A percentile compares a stretch with the other conserved stretches of the same genome.
Evolutionary conservation across 1,140 invertebrate species (phyloP).

Genomic region (Drosophila santomea): DNA sequence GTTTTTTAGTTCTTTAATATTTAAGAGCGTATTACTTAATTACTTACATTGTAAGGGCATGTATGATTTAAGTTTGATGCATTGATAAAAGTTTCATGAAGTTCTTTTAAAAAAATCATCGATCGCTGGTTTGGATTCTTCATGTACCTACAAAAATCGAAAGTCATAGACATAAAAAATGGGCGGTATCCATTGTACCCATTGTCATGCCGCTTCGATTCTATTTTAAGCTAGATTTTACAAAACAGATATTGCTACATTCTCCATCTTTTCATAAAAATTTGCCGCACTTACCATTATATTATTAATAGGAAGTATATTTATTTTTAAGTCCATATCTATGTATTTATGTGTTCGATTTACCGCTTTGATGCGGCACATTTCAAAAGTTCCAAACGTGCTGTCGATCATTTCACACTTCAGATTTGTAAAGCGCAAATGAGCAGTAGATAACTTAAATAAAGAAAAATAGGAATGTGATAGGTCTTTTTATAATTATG

Average conservation of each 20-base stretch:
- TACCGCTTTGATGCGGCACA: conserved; percentile 46
- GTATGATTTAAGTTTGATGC: conserved; percentile 34
- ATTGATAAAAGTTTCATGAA: background rate
- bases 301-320: conserved; percentile 17
- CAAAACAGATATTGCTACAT: background rate
- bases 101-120: conserved; percentile 4
- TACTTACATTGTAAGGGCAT: conserved; percentile 33
- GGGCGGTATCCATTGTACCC: conserved; percentile 43
- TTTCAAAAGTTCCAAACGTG: conserved; percentile 1
- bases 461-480: background rate
- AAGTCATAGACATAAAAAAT: conserved; percentile 16
- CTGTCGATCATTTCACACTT: conserved; percentile 29
- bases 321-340: conserved; percentile 4
- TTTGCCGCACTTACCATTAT: conserved; percentile 4
- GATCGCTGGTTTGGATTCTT: background rate
- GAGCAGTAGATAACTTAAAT: background rate
- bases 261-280: no score
- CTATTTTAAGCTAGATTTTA: background rate
- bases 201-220: conserved; percentile 6
- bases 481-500: no score
- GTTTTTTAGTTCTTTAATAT: no score
- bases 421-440: conserved; percentile 36
- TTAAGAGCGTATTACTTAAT: background rate
- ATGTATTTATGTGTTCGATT: conserved; percentile 54
- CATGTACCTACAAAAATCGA: conserved; percentile 29